Evolutionary conservation across 2,888 invertebrate genomes (phyloP).

Genomic region (Drosophila subquinaria): DNA sequence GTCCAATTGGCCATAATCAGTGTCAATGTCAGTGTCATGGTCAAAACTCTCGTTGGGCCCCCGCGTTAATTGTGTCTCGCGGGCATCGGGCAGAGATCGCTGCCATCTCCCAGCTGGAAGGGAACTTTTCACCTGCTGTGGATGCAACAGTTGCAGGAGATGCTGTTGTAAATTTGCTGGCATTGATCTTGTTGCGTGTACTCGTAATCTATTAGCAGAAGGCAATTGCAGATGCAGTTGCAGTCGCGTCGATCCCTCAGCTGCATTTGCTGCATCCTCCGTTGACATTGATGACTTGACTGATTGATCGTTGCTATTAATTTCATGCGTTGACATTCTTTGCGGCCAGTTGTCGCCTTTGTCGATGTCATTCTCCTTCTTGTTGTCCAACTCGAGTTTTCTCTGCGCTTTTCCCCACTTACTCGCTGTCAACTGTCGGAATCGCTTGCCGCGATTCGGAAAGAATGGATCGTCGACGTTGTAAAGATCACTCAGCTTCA

Average conservation of each 20-base stretch:
- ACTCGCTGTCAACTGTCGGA: constrained; percentile 27
- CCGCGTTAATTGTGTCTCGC: constrained; percentile 77
- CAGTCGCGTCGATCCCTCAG: constrained; percentile 11
- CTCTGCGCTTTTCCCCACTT: constrained; percentile 36
- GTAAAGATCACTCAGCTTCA: constrained; percentile 83
- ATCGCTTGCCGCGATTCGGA: constrained; percentile 80
- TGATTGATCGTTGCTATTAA: constrained; percentile 84
- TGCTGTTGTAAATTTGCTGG: constrained; percentile 68
- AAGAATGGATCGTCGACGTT: constrained; percentile 84
- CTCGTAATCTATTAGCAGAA: constrained; percentile 83
- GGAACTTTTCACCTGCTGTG: constrained; percentile 71
- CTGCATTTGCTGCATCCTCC: constrained; percentile 36
- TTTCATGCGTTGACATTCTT: constrained; percentile 82
- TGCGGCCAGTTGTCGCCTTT: constrained; percentile 69
- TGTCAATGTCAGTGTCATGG: constrained; percentile 49
- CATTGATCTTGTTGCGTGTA: constrained; percentile 82
- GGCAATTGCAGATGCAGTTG: constrained; percentile 39
- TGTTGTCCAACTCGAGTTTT: constrained; percentile 43
- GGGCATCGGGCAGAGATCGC: constrained; percentile 51
- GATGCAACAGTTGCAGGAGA: constrained; percentile 50
- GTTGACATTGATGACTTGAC: constrained; percentile 82
- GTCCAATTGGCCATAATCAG: constrained; percentile 64
- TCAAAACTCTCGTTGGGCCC: constrained; percentile 45
- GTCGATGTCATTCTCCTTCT: constrained; percentile 35
- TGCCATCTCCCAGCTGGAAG: constrained; percentile 40